Evolutionary conservation across 2,797 vertebrate genomes (phyloP), one percentile per base, ranked within the genome.

Genomic region (Podargus strigoides): DNA sequence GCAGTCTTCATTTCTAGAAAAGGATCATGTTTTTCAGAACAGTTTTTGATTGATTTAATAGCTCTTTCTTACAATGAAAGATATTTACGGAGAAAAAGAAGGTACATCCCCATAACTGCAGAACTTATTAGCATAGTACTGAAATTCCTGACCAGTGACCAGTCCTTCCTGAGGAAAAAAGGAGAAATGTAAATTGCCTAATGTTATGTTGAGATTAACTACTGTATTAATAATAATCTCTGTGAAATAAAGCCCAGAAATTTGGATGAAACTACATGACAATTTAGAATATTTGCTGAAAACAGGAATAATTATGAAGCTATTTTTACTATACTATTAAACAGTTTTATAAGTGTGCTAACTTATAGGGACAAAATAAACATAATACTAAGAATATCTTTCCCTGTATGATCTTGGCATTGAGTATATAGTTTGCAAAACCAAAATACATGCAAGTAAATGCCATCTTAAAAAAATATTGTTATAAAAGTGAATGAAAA

Each of bases 11-110:
- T 78, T 87, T 93, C 37, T 32, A 78, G 24, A 87, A 89, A 72
- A 66, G 6, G 1, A 58, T 1, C 28, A 47, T 70, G 28, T 34
- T 94, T 94, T 93, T 74, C 56, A 87, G 66, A 89, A 64, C 11
- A 50, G 12, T 30, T 59, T 95, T 81, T 92, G 66, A 94, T 79
- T 89, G 56, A 79, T 91, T 93, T 94, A 26, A 22, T 67, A 60
- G 39, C 19, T 64, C 21, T 92, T 94, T 91, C 28, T 90, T 66
- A 79, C 42, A 91, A 46, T 49, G 42, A 77, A 93, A 92, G 14
- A 47, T 30, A 89, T 74, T 87, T 77, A 58, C 56, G 30, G n/a
- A 73, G 36, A 72, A 78, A 67, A 58, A 64, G 69, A 81, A 41
- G 12, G 9, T 66, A 55, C n/a, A 44, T 42, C 6, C 17, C 37